phyloP scores from a whole-genome alignment of 2,113 vertebrate genomes.

The Atrichornis clamosus region DNA sequence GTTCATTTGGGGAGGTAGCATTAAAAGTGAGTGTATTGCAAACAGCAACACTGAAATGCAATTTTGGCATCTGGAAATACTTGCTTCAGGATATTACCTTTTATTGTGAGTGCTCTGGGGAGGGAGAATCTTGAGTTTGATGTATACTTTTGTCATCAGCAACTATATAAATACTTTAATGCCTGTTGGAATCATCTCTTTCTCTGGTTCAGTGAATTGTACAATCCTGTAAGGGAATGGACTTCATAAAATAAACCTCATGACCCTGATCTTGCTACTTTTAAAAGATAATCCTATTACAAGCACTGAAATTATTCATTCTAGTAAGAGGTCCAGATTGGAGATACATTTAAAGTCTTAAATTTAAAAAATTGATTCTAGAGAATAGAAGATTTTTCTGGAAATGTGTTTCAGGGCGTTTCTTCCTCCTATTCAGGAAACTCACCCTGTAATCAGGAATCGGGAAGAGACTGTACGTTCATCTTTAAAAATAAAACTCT shows the following conservation, averaged over 20 bases:
- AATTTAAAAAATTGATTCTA: background rate
- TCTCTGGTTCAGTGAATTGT: conserved; percentile 12
- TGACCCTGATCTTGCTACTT: background rate
- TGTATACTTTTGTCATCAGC: conserved; percentile 9
- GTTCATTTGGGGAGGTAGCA: conserved; percentile 28
- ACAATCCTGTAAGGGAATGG: background rate
- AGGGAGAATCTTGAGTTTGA: background rate
- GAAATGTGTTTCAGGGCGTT: background rate
- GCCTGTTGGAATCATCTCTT: conserved; percentile 11
- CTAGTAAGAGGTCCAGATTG: background rate
- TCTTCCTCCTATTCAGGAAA: background rate
- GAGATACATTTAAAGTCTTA: background rate
- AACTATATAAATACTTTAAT: conserved; percentile 27
- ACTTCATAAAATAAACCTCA: background rate
- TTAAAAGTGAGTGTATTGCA: conserved; percentile 22
- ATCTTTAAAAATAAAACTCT: background rate
- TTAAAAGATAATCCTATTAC: background rate
- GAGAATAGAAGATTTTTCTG: background rate
- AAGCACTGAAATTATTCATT: background rate
- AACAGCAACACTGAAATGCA: background rate
- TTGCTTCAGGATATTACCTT: conserved; percentile 21
- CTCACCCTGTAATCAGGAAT: background rate
- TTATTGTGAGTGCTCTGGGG: background rate
- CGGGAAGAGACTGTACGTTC: background rate
- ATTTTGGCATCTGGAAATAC: background rate